These are phyloP conservation scores for Sebastiscus tertius DNA, from an alignment of 2,797 vertebrate species.

Conservation along the genomic window DNA sequence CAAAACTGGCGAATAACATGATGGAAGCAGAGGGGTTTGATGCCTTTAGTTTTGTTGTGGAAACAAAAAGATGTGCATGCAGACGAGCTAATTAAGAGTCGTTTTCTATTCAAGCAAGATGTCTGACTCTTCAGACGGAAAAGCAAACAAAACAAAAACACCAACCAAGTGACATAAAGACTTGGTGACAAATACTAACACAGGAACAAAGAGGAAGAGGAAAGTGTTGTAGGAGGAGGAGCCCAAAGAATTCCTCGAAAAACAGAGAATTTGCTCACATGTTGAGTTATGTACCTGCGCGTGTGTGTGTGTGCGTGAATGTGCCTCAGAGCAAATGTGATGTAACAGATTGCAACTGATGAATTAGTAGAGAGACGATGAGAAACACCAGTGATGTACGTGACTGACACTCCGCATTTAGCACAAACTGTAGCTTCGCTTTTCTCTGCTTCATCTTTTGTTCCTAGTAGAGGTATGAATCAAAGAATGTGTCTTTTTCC, in stretches of 20 bases:
- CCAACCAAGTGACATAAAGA: neutral
- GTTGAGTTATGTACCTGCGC: constrained; percentile 7
- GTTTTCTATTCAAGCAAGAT: neutral
- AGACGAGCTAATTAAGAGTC: constrained; percentile 89
- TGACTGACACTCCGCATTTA: constrained; percentile 38
- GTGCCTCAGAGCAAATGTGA: constrained; percentile 53
- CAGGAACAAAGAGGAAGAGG: neutral
- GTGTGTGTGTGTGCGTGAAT: constrained; percentile 21
- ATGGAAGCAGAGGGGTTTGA: constrained; percentile 73
- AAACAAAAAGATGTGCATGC: constrained; percentile 90
- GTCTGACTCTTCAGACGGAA: neutral
- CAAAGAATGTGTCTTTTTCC: neutral
- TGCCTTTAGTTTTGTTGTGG: constrained; percentile 87
- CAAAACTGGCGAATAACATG: constrained; percentile 60
- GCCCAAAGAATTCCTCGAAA: constrained; percentile 15
- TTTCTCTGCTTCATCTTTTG: constrained; percentile 1
- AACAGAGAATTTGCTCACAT: constrained; percentile 4
- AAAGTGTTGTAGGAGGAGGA: neutral
- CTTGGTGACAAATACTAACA: neutral
- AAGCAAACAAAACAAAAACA: neutral
- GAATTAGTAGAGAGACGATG: constrained; percentile 35
- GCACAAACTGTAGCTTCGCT: constrained; percentile 4
- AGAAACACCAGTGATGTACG: constrained; percentile 6
- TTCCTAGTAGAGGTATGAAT: constrained; percentile 17
- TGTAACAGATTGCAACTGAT: constrained; percentile 66